These are phyloP conservation scores for Todiramphus chloris DNA, from an alignment of 2,113 vertebrate species.

Conservation along the genomic window DNA sequence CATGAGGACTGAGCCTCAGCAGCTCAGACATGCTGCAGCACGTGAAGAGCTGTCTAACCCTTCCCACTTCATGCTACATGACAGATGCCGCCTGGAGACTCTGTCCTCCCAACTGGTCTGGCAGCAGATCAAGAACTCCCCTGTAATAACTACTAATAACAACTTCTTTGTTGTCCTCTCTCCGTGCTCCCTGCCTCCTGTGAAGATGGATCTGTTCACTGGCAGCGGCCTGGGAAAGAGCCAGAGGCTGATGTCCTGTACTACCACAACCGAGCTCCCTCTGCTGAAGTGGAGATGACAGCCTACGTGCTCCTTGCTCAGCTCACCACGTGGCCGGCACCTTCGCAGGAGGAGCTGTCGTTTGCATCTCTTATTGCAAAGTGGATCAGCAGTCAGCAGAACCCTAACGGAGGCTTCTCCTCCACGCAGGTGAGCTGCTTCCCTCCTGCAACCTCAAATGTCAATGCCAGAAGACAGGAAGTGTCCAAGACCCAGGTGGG, in stretches of 20 bases:
- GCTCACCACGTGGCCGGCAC: not conserved
- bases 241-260: not conserved
- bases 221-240: constrained; percentile 66
- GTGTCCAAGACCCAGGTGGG: not conserved
- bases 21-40: not conserved
- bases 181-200: not conserved
- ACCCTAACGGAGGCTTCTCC: constrained; percentile 72
- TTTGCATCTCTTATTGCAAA: not conserved
- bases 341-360: not conserved
- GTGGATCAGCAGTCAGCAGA: constrained; percentile 76
- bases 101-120: fast-evolving
- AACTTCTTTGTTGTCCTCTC: not conserved
- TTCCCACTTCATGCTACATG: not conserved
- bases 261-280: constrained; percentile 47
- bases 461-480: fast-evolving
- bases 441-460: not conserved
- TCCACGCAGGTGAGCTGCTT: constrained; percentile 75
- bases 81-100: not conserved
- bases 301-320: constrained; percentile 63
- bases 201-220: constrained; percentile 62
- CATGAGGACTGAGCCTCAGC: not conserved
- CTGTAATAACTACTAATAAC: not conserved
- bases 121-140: not conserved
- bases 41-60: not conserved
- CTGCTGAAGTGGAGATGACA: constrained; percentile 75